These are phyloP conservation scores for Pseudorhombus dupliciocellatus DNA, from an alignment of 2,113 vertebrate species.

Conservation along the genomic window DNA sequence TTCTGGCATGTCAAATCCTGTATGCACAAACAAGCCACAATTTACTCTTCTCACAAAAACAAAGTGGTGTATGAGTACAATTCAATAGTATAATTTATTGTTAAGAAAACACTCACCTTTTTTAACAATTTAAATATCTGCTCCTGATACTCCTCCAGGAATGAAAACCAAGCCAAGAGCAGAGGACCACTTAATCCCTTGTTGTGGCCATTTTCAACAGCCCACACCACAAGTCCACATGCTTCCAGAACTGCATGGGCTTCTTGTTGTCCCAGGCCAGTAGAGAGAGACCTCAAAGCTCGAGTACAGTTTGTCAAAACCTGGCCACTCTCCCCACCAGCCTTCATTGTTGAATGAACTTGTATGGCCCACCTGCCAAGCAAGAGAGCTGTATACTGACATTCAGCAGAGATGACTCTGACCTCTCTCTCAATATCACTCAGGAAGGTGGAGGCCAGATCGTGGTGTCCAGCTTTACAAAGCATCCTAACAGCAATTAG, in stretches of 20 bases:
- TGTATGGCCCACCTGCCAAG: slow-evolving; percentile 72
- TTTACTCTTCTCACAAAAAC: not conserved
- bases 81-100: not conserved
- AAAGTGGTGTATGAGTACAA: too few species aligned
- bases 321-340: not conserved
- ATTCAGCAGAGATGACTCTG: not conserved
- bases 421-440: slow-evolving; percentile 47
- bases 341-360: slow-evolving; percentile 60
- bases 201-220: slow-evolving; percentile 66
- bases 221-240: slow-evolving; percentile 80
- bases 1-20: slow-evolving; percentile 54
- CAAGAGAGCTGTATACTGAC: slow-evolving; percentile 33
- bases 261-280: slow-evolving; percentile 39
- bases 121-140: slow-evolving; percentile 68
- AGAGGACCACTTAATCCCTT: slow-evolving; percentile 54
- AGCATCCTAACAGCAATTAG: slow-evolving; percentile 78
- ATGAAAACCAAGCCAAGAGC: slow-evolving; percentile 79
- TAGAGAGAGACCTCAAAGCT: slow-evolving; percentile 64
- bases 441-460: slow-evolving; percentile 61
- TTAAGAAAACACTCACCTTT: slow-evolving; percentile 60
- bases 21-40: not conserved
- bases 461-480: slow-evolving; percentile 74
- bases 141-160: slow-evolving; percentile 80
- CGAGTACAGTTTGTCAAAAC: slow-evolving; percentile 74
- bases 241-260: slow-evolving; percentile 80